Evolutionary conservation across 2,888 invertebrate species (phyloP), one percentile per base, ranked within the genome.

Genomic region (Hemicrepidius hirtus): DNA sequence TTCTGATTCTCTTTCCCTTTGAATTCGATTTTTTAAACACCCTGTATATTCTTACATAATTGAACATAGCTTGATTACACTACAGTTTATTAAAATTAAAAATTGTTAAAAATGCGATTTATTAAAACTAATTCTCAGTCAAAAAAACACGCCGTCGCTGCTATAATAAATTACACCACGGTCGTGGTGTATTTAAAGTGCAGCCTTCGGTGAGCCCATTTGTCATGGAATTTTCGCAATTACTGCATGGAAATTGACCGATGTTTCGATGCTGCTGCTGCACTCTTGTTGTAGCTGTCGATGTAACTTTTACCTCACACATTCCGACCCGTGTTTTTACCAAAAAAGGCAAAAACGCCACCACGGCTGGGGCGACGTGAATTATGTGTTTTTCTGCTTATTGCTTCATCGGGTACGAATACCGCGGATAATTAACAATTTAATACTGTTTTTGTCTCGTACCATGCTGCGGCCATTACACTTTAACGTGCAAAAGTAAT

Each of bases 321-420:
- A 69, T 69, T 69, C 69, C 69, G 50, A 41, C 13, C 57, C 41
- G 46, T 28, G 64, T 65, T 71, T 64, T 71, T 7, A 28, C 70
- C 59, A 65, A 65, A 65, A 65, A 65, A 65, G 70, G 70, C 44
- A 69, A 71, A 62, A 71, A 65, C 59, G 18, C 28, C 62, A 55
- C 44, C 28, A 6, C 57, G 46, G 35, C 40, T n/a, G n/a, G 49
- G 24, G 41, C 21, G 35, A 69, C 35, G 57, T 65, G 65, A 71
- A 65, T 65, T 71, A 71, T 71, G 65, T 65, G 70, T 70, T 70
- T 68, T 69, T 70, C 64, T 46, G 55, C 37, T 71, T 59, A 65
- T 71, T 71, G 65, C 70, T 65, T 71, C 65, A 65, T 71, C 57
- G 70, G 21, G 35, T 37, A 49, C 49, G 16, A 49, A 32, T 35